phyloP scores from a whole-genome alignment of 1,140 invertebrate genomes.

The Ostrea denselamellosa region DNA sequence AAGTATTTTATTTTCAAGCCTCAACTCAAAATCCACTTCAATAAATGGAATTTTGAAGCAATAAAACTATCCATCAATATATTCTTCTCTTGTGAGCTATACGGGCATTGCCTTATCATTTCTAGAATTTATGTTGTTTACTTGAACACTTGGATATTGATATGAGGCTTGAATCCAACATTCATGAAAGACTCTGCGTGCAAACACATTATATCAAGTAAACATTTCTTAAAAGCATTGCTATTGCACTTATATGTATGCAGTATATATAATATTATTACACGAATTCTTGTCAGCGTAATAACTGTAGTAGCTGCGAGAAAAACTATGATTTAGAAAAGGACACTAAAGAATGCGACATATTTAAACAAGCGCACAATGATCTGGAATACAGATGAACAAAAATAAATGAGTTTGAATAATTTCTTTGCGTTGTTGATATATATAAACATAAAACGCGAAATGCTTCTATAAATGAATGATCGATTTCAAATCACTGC shows the following conservation, averaged over 20 bases:
- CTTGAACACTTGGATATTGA: neutral
- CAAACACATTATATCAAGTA: constrained; percentile 18
- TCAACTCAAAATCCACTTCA: neutral
- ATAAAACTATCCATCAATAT: neutral
- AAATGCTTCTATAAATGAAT: neutral
- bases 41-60: constrained; percentile 10
- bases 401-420: neutral
- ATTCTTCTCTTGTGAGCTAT: neutral
- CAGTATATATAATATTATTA: constrained; percentile 12
- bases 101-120: neutral
- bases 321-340: neutral
- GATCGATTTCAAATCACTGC: neutral
- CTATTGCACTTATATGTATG: constrained; percentile 35
- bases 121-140: neutral
- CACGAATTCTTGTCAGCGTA: neutral
- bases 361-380: neutral
- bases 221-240: constrained; percentile 23
- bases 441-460: constrained; percentile 2
- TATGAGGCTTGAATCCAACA: constrained; percentile 20
- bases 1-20: constrained; percentile 31
- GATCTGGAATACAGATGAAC: constrained; percentile 24
- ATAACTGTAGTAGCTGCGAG: neutral
- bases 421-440: neutral
- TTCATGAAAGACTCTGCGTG: constrained; percentile 34
- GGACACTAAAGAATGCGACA: neutral